These are phyloP conservation scores for Leucophenga montana DNA, from an alignment of 2,888 invertebrate genomes.

Conservation along the genomic window DNA sequence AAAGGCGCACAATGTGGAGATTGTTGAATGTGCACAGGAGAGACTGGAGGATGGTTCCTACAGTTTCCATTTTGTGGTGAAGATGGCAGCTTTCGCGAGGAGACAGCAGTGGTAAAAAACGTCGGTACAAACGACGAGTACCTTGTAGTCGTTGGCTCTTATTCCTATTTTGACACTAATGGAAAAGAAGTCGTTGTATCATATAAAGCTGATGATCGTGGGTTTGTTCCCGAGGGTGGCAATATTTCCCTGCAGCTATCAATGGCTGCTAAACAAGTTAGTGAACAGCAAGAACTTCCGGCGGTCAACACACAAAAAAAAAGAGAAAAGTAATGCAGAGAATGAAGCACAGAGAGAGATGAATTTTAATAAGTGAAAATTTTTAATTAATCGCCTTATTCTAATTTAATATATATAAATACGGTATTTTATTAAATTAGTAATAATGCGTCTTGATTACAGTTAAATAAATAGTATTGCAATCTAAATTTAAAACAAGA, in stretches of 20 bases:
- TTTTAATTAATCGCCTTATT: too few relatives aligned
- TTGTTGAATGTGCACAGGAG: constrained; percentile 64
- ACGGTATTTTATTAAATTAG: background rate
- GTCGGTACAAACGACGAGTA: constrained; percentile 60
- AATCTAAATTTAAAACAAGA: constrained; percentile 54
- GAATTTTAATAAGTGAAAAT: too few relatives aligned
- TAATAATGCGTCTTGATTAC: constrained; percentile 31
- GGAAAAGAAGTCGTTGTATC: constrained; percentile 68
- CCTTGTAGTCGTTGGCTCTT: constrained; percentile 67
- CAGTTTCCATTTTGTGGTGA: constrained; percentile 63
- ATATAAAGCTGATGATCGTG: constrained; percentile 69
- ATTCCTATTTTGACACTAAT: constrained; percentile 67
- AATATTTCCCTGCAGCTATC: constrained; percentile 66
- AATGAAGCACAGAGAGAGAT: too few relatives aligned
- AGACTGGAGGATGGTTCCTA: constrained; percentile 68
- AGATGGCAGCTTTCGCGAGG: constrained; percentile 68
- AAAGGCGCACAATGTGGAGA: constrained; percentile 52
- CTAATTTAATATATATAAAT: background rate
- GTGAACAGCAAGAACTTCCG: constrained; percentile 36
- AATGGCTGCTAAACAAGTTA: constrained; percentile 60
- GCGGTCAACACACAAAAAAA: too few relatives aligned
- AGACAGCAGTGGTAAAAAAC: constrained; percentile 65
- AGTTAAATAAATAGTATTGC: constrained; percentile 55
- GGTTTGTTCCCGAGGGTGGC: constrained; percentile 70
- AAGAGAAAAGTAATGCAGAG: too few relatives aligned